phyloP scores from a whole-genome alignment of 2,797 vertebrate species.

The Chaunax sp. region DNA sequence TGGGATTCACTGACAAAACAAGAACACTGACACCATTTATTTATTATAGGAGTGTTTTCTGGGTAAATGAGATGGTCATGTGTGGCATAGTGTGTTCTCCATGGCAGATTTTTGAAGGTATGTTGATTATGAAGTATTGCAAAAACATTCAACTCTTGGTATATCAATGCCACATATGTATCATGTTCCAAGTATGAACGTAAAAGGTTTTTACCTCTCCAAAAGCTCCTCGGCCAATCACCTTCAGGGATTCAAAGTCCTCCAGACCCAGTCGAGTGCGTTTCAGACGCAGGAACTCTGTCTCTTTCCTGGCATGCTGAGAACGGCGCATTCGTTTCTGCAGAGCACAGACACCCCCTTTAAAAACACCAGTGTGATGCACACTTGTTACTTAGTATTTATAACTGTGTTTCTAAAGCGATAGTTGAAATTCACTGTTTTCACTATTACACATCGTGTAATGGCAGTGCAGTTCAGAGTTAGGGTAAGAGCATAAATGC shows the following conservation, averaged over 20 bases:
- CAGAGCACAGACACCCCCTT: conserved; percentile 20
- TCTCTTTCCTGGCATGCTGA: conserved; percentile 96
- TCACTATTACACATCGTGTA: not conserved
- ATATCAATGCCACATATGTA: too few relatives aligned
- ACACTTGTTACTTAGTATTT: too few relatives aligned
- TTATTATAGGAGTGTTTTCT: too few relatives aligned
- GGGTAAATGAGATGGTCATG: too few relatives aligned
- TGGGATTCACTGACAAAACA: too few relatives aligned
- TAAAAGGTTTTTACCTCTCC: conserved; percentile 88
- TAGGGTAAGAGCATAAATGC: not conserved
- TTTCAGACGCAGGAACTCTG: conserved; percentile 97
- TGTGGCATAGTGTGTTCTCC: too few relatives aligned
- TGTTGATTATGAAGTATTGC: too few relatives aligned
- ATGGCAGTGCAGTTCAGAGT: not conserved
- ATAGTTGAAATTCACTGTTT: not conserved
- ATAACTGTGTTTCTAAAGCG: not conserved
- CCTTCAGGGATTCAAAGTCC: conserved; percentile 98
- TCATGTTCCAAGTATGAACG: not conserved
- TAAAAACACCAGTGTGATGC: not conserved
- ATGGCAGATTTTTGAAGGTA: too few relatives aligned
- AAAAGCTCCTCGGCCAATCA: conserved; percentile 97
- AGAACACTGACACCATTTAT: too few relatives aligned
- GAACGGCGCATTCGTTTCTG: conserved; percentile 94
- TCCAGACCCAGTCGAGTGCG: conserved; percentile 95
- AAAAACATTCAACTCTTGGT: too few relatives aligned